phyloP scores from a whole-genome alignment of 2,113 vertebrate genomes.

The Noctilio leporinus region DNA sequence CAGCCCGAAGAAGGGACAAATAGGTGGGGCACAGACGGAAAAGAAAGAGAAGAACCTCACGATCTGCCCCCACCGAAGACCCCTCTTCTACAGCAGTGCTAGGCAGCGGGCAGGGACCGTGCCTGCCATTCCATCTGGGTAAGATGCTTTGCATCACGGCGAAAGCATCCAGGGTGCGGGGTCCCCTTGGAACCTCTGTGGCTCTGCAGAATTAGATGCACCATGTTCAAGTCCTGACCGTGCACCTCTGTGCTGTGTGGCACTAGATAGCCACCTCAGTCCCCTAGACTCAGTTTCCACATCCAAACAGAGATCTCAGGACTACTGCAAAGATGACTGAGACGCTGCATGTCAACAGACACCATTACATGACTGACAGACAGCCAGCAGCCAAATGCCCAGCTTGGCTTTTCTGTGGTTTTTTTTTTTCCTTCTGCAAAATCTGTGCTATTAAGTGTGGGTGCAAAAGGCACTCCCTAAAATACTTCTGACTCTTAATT shows the following conservation, averaged over 20 bases:
- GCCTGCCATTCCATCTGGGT: fast-evolving
- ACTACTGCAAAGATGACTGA: not conserved
- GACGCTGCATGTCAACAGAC: not conserved
- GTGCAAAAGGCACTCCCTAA: not conserved
- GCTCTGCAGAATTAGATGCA: not conserved
- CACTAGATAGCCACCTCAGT: not conserved
- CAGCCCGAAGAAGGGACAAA: too few species aligned
- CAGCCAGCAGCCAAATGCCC: not conserved
- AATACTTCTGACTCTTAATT: not conserved
- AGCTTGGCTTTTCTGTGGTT: not conserved
- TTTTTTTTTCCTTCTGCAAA: too few species aligned
- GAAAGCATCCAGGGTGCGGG: fast-evolving
- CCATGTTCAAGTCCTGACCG: not conserved
- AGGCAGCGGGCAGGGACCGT: fast-evolving
- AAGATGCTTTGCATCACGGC: not conserved
- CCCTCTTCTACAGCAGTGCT: not conserved
- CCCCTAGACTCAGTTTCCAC: not conserved
- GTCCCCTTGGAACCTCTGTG: not conserved
- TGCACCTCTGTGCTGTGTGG: not conserved
- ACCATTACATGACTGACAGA: too few species aligned
- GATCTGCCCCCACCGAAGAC: not conserved
- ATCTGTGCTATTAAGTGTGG: not conserved
- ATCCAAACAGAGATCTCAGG: not conserved
- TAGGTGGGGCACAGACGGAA: not conserved
- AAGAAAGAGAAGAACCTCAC: not conserved